Evolutionary conservation across 2,888 invertebrate genomes (phyloP).

Genomic region (Eristalinus aeneus): DNA sequence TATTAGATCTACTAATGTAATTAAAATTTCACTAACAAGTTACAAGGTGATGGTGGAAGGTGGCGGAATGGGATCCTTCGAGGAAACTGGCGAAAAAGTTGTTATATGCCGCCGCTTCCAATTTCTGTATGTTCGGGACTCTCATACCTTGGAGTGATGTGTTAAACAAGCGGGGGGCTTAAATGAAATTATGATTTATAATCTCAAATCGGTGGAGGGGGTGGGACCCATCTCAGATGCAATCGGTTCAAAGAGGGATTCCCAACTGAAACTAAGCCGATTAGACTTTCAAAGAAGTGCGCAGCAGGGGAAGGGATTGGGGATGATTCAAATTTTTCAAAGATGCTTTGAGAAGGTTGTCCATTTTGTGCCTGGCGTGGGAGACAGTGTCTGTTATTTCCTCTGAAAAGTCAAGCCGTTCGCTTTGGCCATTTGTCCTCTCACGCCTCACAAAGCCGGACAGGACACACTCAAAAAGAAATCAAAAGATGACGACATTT

Average conservation of each 20-base stretch:
- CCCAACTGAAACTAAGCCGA: neutral
- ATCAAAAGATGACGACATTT: conserved; percentile 46
- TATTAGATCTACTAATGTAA: conserved; percentile 70
- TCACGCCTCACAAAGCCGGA: too few relatives aligned
- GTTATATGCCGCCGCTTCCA: neutral
- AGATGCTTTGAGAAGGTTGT: too few relatives aligned
- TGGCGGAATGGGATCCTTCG: neutral
- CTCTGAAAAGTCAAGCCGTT: neutral
- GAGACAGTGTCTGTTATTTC: neutral
- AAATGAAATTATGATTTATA: neutral
- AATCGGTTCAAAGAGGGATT: neutral
- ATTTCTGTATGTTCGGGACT: neutral
- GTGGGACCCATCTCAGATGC: neutral
- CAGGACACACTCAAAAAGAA: conserved; percentile 12
- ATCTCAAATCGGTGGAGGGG: neutral
- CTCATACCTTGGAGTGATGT: neutral
- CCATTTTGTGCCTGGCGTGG: neutral
- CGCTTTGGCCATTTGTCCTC: neutral
- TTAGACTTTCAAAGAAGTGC: neutral
- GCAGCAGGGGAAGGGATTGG: neutral
- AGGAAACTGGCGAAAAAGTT: neutral
- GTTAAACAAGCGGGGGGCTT: neutral
- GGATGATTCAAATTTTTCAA: neutral
- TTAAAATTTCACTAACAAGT: conserved; percentile 49
- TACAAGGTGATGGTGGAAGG: neutral